Percentiles rank a stretch among this genome's conserved stretches.
Conservation (phyloP, 1,140 invertebrate genomes). For the Rhopalosiphum padi region DNA sequence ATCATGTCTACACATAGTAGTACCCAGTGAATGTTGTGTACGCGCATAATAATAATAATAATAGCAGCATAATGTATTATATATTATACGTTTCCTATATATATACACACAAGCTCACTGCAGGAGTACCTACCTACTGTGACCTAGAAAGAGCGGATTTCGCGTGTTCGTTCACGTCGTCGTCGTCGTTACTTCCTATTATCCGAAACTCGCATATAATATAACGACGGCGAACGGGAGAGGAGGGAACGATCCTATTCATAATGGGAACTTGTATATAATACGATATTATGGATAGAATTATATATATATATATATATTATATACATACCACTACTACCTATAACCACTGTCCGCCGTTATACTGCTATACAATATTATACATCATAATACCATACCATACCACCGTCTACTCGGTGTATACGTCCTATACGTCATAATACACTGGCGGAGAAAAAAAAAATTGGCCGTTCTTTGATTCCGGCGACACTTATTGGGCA, state of each 20-base stretch:
- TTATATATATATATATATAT: too few relatives aligned
- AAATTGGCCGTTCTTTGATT: background rate
- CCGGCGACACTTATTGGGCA: background rate
- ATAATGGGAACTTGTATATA: background rate
- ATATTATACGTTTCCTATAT: background rate
- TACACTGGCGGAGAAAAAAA: background rate
- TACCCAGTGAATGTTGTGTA: background rate
- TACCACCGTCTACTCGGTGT: background rate
- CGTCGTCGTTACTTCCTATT: background rate
- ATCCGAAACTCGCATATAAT: background rate
- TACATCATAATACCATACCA: background rate
- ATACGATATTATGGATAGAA: background rate
- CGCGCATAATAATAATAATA: background rate
- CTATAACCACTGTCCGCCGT: background rate
- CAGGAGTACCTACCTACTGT: background rate
- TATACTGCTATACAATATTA: background rate
- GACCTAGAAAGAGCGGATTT: constrained; percentile 33
- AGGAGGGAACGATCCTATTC: background rate
- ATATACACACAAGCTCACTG: background rate
- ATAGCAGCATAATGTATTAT: background rate
- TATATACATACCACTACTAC: background rate
- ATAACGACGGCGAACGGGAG: background rate
- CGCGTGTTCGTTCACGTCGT: background rate
- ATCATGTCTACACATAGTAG: background rate
- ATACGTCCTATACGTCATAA: background rate